Percentiles rank a stretch among this genome's conserved stretches.
phyloP scores from a whole-genome alignment of 2,797 vertebrate species.

The Urocyon cinereoargenteus region DNA sequence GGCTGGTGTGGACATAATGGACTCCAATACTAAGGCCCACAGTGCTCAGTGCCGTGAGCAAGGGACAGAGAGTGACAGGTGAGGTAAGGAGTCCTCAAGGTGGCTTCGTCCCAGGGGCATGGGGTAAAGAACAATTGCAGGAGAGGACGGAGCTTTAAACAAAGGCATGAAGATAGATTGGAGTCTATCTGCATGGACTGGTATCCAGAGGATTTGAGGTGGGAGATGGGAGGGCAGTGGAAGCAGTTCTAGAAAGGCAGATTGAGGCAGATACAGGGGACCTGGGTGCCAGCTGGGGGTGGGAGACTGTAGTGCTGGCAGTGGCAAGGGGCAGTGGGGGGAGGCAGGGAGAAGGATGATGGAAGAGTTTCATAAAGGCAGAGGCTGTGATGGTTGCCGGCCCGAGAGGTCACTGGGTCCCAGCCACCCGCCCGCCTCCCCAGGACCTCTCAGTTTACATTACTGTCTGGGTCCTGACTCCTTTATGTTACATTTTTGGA shows the following conservation, averaged over 20 bases:
- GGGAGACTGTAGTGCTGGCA: neutral
- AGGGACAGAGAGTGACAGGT: neutral
- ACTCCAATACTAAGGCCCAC: neutral
- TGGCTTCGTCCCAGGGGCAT: neutral
- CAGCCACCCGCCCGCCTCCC: neutral
- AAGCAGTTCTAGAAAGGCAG: neutral
- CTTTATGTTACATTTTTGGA: slow-evolving; percentile 75
- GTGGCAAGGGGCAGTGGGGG: neutral
- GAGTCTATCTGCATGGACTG: neutral
- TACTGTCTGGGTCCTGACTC: slow-evolving; percentile 70
- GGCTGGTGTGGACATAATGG: fast-evolving
- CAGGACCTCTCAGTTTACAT: slow-evolving; percentile 51
- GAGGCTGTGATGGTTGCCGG: neutral
- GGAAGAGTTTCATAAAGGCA: slow-evolving; percentile 76
- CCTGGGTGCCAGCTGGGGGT: neutral
- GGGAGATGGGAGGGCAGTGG: neutral
- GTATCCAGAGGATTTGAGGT: neutral
- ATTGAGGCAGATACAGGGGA: neutral
- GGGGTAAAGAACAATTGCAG: neutral
- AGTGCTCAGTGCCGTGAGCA: neutral
- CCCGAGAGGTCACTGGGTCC: slow-evolving; percentile 28
- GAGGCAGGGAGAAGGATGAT: slow-evolving; percentile 56
- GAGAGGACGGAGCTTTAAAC: neutral
- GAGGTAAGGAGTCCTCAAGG: neutral
- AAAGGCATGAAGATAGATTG: neutral